Percentiles rank a stretch among this genome's conserved stretches.
Evolutionary conservation across 2,797 vertebrate species (phyloP).

Genomic region (Hemitrygon akajei): DNA sequence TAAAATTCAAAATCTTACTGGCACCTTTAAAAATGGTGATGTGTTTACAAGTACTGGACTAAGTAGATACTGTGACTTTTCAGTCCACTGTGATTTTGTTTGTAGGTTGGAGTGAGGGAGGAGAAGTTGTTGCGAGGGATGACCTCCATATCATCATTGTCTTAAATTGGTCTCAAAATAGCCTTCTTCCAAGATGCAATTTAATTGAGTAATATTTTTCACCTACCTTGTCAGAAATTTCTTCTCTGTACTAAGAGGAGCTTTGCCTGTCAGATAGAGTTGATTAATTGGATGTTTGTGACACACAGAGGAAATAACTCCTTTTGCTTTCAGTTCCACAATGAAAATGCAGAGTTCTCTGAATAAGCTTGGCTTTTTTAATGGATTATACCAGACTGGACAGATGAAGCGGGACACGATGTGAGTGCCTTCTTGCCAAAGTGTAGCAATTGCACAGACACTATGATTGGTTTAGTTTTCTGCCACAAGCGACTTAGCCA

Average conservation of each 20-base stretch:
- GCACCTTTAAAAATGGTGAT: neutral
- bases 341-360: neutral
- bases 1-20: neutral
- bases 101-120: neutral
- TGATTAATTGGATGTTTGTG: neutral
- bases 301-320: neutral
- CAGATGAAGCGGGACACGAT: neutral
- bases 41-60: neutral
- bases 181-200: neutral
- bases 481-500: neutral
- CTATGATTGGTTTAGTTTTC: neutral
- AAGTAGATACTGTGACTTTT: neutral
- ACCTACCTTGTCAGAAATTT: neutral
- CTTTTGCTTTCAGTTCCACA: neutral
- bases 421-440: neutral
- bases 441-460: neutral
- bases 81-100: neutral
- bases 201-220: neutral
- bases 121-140: too few species aligned
- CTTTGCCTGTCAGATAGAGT: neutral
- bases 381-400: neutral
- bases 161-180: neutral
- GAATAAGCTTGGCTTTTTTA: neutral
- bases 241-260: neutral
- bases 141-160: neutral